Base-by-base conservation (phyloP, 1,140 invertebrate genomes). In the Conus ventricosus region DNA sequence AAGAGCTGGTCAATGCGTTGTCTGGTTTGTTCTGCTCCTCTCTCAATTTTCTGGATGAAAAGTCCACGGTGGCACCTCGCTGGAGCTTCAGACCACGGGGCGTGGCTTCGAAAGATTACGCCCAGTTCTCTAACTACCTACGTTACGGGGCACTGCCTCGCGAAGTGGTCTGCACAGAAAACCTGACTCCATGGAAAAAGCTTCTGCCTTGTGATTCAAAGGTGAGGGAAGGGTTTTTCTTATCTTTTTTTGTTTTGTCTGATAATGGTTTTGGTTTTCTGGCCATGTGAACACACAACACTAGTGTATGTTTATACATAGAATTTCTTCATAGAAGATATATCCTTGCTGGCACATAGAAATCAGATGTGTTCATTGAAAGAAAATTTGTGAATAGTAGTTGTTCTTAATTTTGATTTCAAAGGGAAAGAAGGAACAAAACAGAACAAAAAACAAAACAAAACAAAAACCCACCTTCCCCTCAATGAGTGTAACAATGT, bases 91-190 rank as follows among this genome's bases (percentile, higher is more conserved):
- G 97, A 90, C 98, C 98, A 17, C 96, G 96, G 78, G 97, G 98
- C 83, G 96, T 96, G 60, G 93, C 95, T 84, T 94, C 95, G 63
- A 94, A 96, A 90, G 88, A 91, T 87, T 92, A 93, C 54, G 93
- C 94, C 91, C 90, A 89, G 25, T 83, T 90, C 10, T 94, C 90
- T 25, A 83, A 91, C 23, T 91, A 91, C 81, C 87, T 98, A 75
- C 96, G 97, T 90, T 99, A 99, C 96, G 97, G 98, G 3, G 97
- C 97, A 75, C 95, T 99, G 87, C 98, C 99, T 0, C 96, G 97
- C 89, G 99, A 99, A 96, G 98, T 98, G 93, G 98, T 99, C 13
- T 99, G 99, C 94, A 99, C 99, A 27, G 99, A 99, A 96, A 99
- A 99, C 96, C 96, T 99, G 91, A 99, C 99, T 57, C 99, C 99